Conservation (phyloP, 2,113 vertebrate species). For the Danionella cerebrum region DNA sequence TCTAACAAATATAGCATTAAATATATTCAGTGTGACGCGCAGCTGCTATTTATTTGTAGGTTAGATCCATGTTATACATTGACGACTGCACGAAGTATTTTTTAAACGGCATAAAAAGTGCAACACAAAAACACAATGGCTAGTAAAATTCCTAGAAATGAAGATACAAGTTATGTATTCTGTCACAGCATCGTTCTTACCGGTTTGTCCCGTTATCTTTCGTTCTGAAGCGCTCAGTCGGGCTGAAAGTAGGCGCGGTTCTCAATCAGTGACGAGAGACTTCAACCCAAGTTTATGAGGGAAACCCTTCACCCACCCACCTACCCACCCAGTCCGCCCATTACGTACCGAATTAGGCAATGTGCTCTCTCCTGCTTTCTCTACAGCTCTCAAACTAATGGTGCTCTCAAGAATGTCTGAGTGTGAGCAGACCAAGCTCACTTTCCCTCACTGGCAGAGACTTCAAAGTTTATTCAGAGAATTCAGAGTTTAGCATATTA, state of each 20-base stretch:
- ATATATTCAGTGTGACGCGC: no score
- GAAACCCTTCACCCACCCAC: neutral
- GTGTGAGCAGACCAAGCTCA: neutral
- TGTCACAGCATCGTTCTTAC: neutral
- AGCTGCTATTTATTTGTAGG: no score
- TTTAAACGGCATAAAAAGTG: no score
- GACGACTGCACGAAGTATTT: no score
- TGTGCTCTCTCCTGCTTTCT: neutral
- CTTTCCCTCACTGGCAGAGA: no score
- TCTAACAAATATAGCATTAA: no score
- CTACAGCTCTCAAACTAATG: neutral
- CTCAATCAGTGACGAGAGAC: neutral
- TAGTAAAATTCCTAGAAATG: neutral
- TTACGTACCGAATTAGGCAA: neutral
- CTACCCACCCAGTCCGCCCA: neutral
- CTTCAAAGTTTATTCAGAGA: no score
- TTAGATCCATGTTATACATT: no score
- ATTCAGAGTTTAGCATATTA: no score
- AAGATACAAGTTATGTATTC: neutral
- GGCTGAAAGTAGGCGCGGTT: constrained; percentile 3
- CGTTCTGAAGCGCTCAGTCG: neutral
- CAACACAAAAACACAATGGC: no score
- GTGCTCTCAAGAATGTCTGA: neutral
- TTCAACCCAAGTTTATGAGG: neutral
- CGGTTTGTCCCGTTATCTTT: neutral